These are phyloP conservation scores for Macropodus opercularis DNA, from an alignment of 2,797 vertebrate genomes.

Conservation along the genomic window DNA sequence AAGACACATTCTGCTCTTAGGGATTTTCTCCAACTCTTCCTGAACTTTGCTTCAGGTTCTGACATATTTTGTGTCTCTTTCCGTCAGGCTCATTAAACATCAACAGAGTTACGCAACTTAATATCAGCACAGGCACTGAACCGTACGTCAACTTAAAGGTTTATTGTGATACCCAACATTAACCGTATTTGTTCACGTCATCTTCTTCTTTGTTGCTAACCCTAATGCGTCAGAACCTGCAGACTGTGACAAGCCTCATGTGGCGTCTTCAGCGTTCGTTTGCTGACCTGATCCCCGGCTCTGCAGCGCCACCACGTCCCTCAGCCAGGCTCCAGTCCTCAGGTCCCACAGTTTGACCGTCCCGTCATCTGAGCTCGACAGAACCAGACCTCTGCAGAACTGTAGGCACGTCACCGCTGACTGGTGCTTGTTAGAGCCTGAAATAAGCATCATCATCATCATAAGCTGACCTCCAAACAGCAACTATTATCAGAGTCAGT, in stretches of 20 bases:
- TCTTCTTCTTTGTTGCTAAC: too few relatives aligned
- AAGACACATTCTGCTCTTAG: background rate
- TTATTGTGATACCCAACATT: too few relatives aligned
- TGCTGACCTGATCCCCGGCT: constrained; percentile 83
- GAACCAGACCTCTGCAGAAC: constrained; percentile 95
- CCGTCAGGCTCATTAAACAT: background rate
- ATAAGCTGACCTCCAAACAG: background rate
- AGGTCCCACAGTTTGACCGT: constrained; percentile 98
- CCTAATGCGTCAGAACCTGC: too few relatives aligned
- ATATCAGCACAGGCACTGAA: too few relatives aligned
- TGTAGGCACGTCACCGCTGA: constrained; percentile 96
- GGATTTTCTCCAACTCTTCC: background rate
- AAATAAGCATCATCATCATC: background rate
- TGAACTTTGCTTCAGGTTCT: background rate
- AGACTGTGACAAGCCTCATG: too few relatives aligned
- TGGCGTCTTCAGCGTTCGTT: too few relatives aligned
- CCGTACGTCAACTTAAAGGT: too few relatives aligned
- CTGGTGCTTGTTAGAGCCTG: constrained; percentile 95
- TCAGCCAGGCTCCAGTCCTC: constrained; percentile 92
- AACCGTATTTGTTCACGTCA: too few relatives aligned
- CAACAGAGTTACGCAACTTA: too few relatives aligned
- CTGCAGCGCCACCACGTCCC: constrained; percentile 93
- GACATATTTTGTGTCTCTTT: background rate
- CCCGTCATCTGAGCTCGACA: constrained; percentile 96
- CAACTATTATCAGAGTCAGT: too few relatives aligned